Percentiles rank a stretch among this genome's conserved stretches.
Conservation (phyloP, 2,797 vertebrate species). For the Cottoperca gobio region DNA sequence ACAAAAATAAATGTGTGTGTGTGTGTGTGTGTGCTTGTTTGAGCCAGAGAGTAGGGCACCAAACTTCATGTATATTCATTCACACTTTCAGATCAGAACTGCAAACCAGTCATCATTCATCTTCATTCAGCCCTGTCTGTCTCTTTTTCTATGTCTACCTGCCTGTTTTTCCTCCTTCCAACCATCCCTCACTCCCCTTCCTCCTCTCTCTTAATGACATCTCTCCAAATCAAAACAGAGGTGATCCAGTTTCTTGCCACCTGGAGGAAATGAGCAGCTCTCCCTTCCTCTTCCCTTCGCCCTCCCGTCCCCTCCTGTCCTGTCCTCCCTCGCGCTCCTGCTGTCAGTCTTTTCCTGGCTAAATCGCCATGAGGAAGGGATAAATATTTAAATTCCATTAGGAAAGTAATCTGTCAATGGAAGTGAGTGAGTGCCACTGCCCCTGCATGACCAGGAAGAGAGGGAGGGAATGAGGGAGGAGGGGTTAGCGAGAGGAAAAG, state of each 20-base stretch:
- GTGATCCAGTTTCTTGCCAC: conserved; percentile 72
- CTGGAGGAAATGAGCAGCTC: conserved; percentile 73
- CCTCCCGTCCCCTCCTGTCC: conserved; percentile 47
- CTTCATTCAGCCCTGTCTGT: conserved; percentile 31
- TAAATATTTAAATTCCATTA: conserved; percentile 92
- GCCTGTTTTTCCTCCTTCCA: conserved; percentile 19
- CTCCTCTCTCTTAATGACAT: conserved; percentile 65
- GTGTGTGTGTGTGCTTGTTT: conserved; percentile 2
- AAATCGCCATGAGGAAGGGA: conserved; percentile 84
- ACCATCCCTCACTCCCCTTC: conserved; percentile 38
- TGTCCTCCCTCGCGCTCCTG: conserved; percentile 63
- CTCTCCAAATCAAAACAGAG: conserved; percentile 73
- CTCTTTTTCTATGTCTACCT: conserved; percentile 22
- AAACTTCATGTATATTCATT: conserved; percentile 36
- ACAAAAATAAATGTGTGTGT: conserved; percentile 1
- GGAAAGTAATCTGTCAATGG: conserved; percentile 88
- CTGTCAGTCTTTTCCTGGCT: conserved; percentile 83
- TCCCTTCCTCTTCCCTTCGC: conserved; percentile 37
- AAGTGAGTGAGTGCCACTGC: conserved; percentile 81
- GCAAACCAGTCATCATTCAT: not conserved
- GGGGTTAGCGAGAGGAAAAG: conserved; percentile 20
- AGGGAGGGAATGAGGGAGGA: conserved; percentile 27
- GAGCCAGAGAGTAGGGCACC: not conserved
- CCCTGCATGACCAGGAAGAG: conserved; percentile 62
- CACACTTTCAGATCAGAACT: conserved; percentile 28